Evolutionary conservation across 2,797 vertebrate species (phyloP).

Genomic region (Lacerta viridis): DNA sequence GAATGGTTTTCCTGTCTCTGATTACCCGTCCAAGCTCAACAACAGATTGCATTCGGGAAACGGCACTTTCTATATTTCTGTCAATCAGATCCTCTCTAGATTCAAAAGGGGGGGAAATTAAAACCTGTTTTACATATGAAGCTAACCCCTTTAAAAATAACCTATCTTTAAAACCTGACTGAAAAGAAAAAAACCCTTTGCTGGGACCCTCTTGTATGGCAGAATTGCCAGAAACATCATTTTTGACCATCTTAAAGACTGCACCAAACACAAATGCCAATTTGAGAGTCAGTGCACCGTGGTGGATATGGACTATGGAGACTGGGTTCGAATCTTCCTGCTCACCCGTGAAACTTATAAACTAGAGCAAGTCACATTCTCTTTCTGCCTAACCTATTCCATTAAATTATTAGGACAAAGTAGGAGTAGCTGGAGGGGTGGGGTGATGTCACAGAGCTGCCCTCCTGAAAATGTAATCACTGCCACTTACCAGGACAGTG

Average conservation of each 20-base stretch:
- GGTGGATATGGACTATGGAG: neutral
- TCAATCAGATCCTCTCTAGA: conserved; percentile 92
- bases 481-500: no score
- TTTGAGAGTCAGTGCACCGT: neutral
- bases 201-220: conserved; percentile 6
- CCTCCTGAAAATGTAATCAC: no score
- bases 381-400: neutral
- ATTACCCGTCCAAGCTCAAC: conserved; percentile 98
- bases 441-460: no score
- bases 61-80: conserved; percentile 92
- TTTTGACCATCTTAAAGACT: neutral
- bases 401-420: neutral
- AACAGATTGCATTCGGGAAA: conserved; percentile 97
- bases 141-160: conserved; percentile 3
- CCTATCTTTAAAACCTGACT: conserved; percentile 15
- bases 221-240: conserved; percentile 26
- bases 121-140: conserved; percentile 29
- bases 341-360: neutral
- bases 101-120: conserved; percentile 61
- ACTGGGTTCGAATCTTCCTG: neutral
- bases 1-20: conserved; percentile 95
- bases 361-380: neutral
- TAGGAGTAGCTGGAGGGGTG: no score
- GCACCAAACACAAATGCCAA: neutral
- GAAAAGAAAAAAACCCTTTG: neutral